Conservation (phyloP, 2,888 invertebrate genomes). For the Athrips mouffetella region DNA sequence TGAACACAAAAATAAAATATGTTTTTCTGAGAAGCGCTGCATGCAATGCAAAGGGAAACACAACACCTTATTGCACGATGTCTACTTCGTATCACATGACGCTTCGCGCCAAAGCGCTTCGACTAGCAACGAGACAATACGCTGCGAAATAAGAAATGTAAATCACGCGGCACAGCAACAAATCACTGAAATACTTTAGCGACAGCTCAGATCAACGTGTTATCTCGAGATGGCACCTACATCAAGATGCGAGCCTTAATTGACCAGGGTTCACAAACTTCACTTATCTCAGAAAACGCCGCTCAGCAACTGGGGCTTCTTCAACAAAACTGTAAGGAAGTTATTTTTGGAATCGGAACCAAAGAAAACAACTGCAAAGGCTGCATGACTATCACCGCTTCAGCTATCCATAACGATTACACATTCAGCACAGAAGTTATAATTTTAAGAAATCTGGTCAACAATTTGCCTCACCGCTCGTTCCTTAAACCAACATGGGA, state of each 20-base stretch:
- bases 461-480: not conserved
- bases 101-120: no score
- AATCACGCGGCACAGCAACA: no score
- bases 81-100: not conserved
- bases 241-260: conserved; percentile 6
- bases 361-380: conserved; percentile 13
- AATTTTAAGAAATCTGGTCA: conserved; percentile 4
- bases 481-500: conserved; percentile 3
- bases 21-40: no score
- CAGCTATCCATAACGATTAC: not conserved
- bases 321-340: conserved; percentile 1
- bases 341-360: conserved; percentile 8
- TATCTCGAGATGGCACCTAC: not conserved
- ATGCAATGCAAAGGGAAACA: conserved; percentile 1
- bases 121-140: no score
- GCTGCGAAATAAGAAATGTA: no score
- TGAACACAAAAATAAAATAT: no score
- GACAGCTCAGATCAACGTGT: not conserved
- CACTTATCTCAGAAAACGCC: conserved; percentile 17
- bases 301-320: conserved; percentile 11
- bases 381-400: not conserved
- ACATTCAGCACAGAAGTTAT: not conserved
- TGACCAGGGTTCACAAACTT: conserved; percentile 17
- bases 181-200: not conserved
- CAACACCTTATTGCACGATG: conserved; percentile 6